Evolutionary conservation across 2,113 vertebrate genomes (phyloP).

Genomic region (Alces alces): DNA sequence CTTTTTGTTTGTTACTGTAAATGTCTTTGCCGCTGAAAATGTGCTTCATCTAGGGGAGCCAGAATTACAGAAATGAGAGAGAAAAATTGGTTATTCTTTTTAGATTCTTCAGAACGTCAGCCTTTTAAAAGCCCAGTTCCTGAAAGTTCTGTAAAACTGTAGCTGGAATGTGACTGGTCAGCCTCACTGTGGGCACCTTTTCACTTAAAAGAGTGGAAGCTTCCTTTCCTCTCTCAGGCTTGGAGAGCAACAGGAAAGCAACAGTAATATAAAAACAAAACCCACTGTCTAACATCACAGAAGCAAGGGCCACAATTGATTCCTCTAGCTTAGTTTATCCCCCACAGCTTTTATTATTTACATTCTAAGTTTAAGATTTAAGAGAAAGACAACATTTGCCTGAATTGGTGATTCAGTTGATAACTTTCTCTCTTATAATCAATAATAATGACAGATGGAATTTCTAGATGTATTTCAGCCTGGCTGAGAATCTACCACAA

Average conservation of each 20-base stretch:
- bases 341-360: neutral
- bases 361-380: neutral
- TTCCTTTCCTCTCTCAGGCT: neutral
- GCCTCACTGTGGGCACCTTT: neutral
- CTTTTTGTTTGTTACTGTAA: neutral
- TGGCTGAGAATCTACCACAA: neutral
- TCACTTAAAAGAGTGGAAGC: neutral
- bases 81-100: neutral
- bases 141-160: neutral
- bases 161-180: neutral
- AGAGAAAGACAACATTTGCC: neutral
- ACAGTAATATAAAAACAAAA: neutral
- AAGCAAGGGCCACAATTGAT: neutral
- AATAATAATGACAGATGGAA: neutral
- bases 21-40: neutral
- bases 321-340: neutral
- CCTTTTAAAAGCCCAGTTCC: neutral
- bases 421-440: neutral
- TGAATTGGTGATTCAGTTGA: neutral
- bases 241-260: neutral
- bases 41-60: neutral
- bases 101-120: neutral
- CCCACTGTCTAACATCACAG: neutral
- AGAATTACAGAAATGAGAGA: neutral
- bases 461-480: slow-evolving; percentile 7